Percentiles rank a stretch among this genome's conserved stretches.
Evolutionary conservation across 2,888 invertebrate species (phyloP).

Genomic region (Lasioglossum lativentre): DNA sequence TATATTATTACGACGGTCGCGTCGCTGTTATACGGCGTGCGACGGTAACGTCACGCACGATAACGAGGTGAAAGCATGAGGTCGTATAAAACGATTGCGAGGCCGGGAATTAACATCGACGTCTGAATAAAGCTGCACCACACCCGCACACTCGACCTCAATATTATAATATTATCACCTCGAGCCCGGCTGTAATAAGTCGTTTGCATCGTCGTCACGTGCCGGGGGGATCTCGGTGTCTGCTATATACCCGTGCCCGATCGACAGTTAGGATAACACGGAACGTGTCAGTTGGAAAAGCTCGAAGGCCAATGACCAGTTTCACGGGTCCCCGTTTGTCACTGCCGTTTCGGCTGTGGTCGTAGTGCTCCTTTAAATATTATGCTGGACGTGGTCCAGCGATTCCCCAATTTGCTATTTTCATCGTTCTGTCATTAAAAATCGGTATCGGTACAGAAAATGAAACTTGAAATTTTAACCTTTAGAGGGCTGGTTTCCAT

Average conservation of each 20-base stretch:
- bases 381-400: neutral
- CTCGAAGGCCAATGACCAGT: conserved; percentile 65
- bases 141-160: conserved; percentile 72
- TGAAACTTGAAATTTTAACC: too few relatives aligned
- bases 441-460: too few relatives aligned
- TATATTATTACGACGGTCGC: conserved; percentile 1
- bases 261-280: conserved; percentile 65
- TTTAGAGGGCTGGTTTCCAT: too few relatives aligned
- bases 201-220: conserved; percentile 72
- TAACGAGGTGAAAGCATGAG: conserved; percentile 14
- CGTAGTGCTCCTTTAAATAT: neutral
- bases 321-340: conserved; percentile 47
- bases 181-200: conserved; percentile 63
- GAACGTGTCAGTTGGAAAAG: conserved; percentile 67
- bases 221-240: conserved; percentile 59
- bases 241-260: conserved; percentile 52
- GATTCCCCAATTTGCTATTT: neutral
- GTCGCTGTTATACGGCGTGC: neutral
- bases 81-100: conserved; percentile 24
- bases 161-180: conserved; percentile 77
- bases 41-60: neutral
- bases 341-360: neutral
- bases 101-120: conserved; percentile 32
- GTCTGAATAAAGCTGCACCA: conserved; percentile 55
- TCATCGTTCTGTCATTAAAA: too few relatives aligned